Conservation (phyloP, 2,888 invertebrate species). For the Phytoseiulus persimilis region DNA sequence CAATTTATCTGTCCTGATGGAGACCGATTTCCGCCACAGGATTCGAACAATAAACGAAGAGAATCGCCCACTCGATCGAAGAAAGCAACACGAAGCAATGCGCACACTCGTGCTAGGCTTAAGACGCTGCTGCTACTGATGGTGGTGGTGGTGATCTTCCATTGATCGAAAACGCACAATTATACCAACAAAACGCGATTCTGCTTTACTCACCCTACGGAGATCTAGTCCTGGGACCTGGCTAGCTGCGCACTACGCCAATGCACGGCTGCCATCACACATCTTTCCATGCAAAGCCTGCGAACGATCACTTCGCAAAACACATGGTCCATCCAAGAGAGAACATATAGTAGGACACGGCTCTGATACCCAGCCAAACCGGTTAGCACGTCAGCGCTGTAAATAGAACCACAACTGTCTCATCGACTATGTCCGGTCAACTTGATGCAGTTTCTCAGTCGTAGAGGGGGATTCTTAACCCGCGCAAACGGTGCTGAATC, state of each 20-base stretch:
- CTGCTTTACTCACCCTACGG: not conserved
- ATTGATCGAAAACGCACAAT: not conserved
- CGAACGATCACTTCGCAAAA: slow-evolving; percentile 36
- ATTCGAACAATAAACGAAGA: not conserved
- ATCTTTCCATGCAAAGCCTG: slow-evolving; percentile 24
- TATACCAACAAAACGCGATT: not conserved
- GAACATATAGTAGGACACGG: slow-evolving; percentile 37
- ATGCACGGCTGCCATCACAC: slow-evolving; percentile 38
- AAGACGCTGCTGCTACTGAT: not conserved
- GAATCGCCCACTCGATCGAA: not conserved
- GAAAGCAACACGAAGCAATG: not conserved
- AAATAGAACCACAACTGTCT: no score
- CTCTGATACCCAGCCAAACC: slow-evolving; percentile 34
- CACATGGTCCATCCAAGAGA: slow-evolving; percentile 35
- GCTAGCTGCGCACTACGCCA: slow-evolving; percentile 14
- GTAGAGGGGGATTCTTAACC: no score
- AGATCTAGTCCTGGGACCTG: not conserved
- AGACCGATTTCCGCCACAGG: not conserved
- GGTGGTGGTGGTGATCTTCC: not conserved
- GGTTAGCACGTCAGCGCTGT: slow-evolving; percentile 1
- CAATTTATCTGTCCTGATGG: not conserved
- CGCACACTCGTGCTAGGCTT: slow-evolving; percentile 5
- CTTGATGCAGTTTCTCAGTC: no score
- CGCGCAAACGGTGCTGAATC: no score
- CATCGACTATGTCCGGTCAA: no score